Evolutionary conservation across 2,888 invertebrate genomes (phyloP).

Genomic region (Heteromyza rotundicornis): DNA sequence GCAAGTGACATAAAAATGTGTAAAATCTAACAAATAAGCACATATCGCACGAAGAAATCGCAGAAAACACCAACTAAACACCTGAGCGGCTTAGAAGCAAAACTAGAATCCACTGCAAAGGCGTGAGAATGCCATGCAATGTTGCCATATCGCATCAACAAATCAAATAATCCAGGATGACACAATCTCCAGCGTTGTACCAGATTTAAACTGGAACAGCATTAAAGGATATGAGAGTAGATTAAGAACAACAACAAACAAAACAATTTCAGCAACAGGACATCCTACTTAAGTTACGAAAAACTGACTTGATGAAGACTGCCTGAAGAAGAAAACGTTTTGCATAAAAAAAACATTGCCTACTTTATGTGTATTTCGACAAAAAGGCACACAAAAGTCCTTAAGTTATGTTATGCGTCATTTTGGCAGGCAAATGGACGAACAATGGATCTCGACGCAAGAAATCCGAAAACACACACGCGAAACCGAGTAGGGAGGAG

Average conservation of each 20-base stretch:
- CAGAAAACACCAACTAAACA: too few relatives aligned
- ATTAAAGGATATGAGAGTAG: too few relatives aligned
- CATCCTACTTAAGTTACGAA: constrained; percentile 44
- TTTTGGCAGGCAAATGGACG: constrained; percentile 41
- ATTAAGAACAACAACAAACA: not conserved
- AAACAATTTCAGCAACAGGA: constrained; percentile 36
- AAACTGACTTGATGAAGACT: constrained; percentile 12
- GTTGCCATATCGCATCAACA: constrained; percentile 34
- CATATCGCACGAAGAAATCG: too few relatives aligned
- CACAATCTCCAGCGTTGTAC: constrained; percentile 42
- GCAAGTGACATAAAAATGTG: too few relatives aligned
- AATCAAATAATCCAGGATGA: constrained; percentile 43
- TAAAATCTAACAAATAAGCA: too few relatives aligned
- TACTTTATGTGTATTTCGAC: constrained; percentile 17
- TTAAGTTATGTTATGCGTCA: constrained; percentile 57
- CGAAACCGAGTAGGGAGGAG: constrained; percentile 15
- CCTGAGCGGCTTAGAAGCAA: too few relatives aligned
- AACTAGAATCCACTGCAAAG: too few relatives aligned
- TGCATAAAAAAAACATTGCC: constrained; percentile 26
- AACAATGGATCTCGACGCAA: constrained; percentile 33
- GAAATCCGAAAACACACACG: constrained; percentile 18
- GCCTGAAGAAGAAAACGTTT: constrained; percentile 11
- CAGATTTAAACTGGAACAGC: constrained; percentile 37
- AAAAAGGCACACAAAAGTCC: constrained; percentile 60
- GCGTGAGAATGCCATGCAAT: constrained; percentile 51